phyloP scores from a whole-genome alignment of 1,140 invertebrate species.

The Dufourea novaeangliae region DNA sequence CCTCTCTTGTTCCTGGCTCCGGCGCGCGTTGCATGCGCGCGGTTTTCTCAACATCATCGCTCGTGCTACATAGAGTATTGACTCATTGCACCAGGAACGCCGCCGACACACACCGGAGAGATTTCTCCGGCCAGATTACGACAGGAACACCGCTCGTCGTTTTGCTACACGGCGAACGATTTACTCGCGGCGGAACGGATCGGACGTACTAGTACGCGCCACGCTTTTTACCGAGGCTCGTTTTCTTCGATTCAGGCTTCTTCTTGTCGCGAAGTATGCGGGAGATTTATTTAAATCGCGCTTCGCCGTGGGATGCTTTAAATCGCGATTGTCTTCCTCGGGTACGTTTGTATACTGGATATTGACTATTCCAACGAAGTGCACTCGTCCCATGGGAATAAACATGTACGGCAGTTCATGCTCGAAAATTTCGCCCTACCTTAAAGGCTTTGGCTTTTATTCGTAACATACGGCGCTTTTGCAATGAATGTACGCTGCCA shows the following conservation, averaged over 20 bases:
- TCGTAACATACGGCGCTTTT: not conserved
- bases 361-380: not conserved
- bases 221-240: slow-evolving; percentile 19
- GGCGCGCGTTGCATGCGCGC: slow-evolving; percentile 3
- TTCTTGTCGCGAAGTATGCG: not conserved
- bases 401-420: not conserved
- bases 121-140: slow-evolving; percentile 48
- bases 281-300: slow-evolving; percentile 37
- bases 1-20: not conserved
- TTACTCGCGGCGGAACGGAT: slow-evolving; percentile 19
- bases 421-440: too few relatives aligned
- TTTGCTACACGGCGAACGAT: slow-evolving; percentile 35
- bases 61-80: slow-evolving; percentile 42
- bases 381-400: not conserved
- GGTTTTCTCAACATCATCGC: slow-evolving; percentile 14
- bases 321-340: slow-evolving; percentile 13
- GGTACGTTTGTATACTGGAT: not conserved
- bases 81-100: slow-evolving; percentile 38
- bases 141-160: slow-evolving; percentile 31
- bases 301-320: slow-evolving; percentile 5
- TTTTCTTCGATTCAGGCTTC: slow-evolving; percentile 19
- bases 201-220: slow-evolving; percentile 14
- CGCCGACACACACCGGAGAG: slow-evolving; percentile 27
- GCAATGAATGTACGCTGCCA: too few relatives aligned
- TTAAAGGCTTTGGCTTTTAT: not conserved